These are phyloP conservation scores for Aethes cnicana DNA, from an alignment of 2,888 invertebrate species.

Conservation along the genomic window DNA sequence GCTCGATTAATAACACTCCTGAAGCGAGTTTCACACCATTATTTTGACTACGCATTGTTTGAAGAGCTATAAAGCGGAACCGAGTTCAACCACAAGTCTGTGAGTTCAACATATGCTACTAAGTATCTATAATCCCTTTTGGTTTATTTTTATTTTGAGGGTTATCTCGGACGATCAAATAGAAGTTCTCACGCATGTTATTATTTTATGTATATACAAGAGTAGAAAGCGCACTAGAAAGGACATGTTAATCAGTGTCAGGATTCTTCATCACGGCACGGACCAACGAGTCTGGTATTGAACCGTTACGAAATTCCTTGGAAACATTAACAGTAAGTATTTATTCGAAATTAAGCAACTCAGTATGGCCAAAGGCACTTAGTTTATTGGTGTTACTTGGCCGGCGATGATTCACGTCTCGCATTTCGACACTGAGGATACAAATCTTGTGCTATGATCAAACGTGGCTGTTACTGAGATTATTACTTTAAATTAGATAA, in stretches of 20 bases:
- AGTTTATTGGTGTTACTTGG: slow-evolving; percentile 17
- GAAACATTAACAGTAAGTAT: slow-evolving; percentile 20
- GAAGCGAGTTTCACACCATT: slow-evolving; percentile 45
- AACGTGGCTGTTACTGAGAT: slow-evolving; percentile 14
- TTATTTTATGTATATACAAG: neutral
- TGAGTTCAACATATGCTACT: slow-evolving; percentile 9
- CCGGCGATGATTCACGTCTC: slow-evolving; percentile 18
- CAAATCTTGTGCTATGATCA: slow-evolving; percentile 15
- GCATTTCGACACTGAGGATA: slow-evolving; percentile 15
- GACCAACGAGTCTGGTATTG: slow-evolving; percentile 51
- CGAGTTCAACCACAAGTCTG: slow-evolving; percentile 1
- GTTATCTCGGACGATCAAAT: slow-evolving; percentile 5
- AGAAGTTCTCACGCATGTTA: slow-evolving; percentile 9
- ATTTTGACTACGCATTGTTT: slow-evolving; percentile 26
- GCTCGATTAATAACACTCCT: slow-evolving; percentile 67
- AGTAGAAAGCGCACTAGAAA: slow-evolving; percentile 9
- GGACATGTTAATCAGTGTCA: slow-evolving; percentile 52
- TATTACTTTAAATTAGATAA: slow-evolving; percentile 22
- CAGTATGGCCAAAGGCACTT: slow-evolving; percentile 23
- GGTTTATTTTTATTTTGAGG: too few species aligned
- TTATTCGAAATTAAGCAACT: slow-evolving; percentile 11
- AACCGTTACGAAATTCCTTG: slow-evolving; percentile 52
- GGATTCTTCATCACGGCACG: slow-evolving; percentile 54
- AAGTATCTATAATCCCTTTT: too few species aligned
- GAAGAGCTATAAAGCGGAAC: slow-evolving; percentile 19